Evolutionary conservation across 2,113 vertebrate species (phyloP), one percentile per base, ranked within the genome.

Genomic region (Tetrax tetrax): DNA sequence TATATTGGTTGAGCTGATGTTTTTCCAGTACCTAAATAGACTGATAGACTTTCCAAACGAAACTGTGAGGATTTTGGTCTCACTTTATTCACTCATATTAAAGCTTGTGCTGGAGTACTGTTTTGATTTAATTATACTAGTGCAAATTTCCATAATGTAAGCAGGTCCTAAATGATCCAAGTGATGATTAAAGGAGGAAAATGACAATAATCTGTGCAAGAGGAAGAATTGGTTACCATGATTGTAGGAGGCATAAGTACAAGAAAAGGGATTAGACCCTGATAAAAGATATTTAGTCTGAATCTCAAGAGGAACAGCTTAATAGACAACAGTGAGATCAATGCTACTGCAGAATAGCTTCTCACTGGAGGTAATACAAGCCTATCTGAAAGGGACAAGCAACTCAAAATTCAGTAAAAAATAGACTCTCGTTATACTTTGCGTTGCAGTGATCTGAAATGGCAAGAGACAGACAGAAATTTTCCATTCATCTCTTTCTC

Each of bases 101-200:
- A 93, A 82, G 59, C 53, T 85, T 90, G 57, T 87, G 70, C 77
- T 89, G 48, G 65, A 87, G 70, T 45, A 87, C 65, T 87, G 57
- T 92, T 95, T 96, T 84, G 61, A 82, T 93, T 69, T 65, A 95
- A 93, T 93, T 95, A 90, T 41, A 71, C 51, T 64, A 78, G 48
- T 72, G 53, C 48, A 87, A 87, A 89, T 95, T 91, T 96, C 76
- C 72, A 75, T 94, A 94, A 93, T 72, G 53, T 89, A 93, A 90
- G 90, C 68, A 92, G 94, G 86, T 88, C 83, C 33, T 92, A 95
- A 90, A 84, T 2, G 33, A 81, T 85, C 74, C 89, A 87, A 92
- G 20, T 72, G n/a, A 92, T 80, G 64, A 90, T 50, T 93, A 92
- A 88, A 91, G 60, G 51, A 87, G 61, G 37, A 77, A 91, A 93